Evolutionary conservation across 2,113 vertebrate species (phyloP).

Genomic region (Microcebus jonahi): DNA sequence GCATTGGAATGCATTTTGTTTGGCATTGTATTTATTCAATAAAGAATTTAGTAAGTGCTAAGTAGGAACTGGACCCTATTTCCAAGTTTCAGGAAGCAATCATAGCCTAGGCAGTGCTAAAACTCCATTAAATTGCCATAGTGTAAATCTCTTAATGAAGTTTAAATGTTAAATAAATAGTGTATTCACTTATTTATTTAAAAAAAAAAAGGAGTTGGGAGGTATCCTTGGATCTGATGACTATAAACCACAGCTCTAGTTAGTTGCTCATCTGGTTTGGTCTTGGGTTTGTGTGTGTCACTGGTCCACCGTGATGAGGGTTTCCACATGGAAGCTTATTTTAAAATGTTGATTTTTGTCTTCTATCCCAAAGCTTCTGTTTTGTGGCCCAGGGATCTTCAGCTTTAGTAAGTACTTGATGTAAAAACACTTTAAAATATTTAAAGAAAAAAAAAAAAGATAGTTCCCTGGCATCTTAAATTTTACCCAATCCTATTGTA

Average conservation of each 20-base stretch:
- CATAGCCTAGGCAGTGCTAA: constrained; percentile 85
- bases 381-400: not conserved
- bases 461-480: not conserved
- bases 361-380: not conserved
- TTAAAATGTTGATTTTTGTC: not conserved
- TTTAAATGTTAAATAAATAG: constrained; percentile 89
- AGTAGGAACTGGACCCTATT: constrained; percentile 86
- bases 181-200: constrained; percentile 79
- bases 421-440: not conserved
- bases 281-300: not conserved
- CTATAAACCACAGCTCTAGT: not conserved
- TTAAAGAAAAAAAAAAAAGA: not conserved
- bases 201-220: not conserved
- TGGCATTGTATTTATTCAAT: constrained; percentile 91
- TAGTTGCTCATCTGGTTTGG: not conserved
- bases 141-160: constrained; percentile 87
- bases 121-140: constrained; percentile 85
- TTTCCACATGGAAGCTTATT: not conserved
- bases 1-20: constrained; percentile 87
- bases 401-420: not conserved
- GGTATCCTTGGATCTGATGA: not conserved
- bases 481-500: not conserved
- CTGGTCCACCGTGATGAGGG: too few relatives aligned
- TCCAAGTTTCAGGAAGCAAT: constrained; percentile 86
- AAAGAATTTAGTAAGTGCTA: constrained; percentile 89